A percentile compares a stretch with the other conserved stretches of the same genome.
Evolutionary conservation across 1,140 invertebrate genomes (phyloP).

Genomic region (Globodera ellingtonae): DNA sequence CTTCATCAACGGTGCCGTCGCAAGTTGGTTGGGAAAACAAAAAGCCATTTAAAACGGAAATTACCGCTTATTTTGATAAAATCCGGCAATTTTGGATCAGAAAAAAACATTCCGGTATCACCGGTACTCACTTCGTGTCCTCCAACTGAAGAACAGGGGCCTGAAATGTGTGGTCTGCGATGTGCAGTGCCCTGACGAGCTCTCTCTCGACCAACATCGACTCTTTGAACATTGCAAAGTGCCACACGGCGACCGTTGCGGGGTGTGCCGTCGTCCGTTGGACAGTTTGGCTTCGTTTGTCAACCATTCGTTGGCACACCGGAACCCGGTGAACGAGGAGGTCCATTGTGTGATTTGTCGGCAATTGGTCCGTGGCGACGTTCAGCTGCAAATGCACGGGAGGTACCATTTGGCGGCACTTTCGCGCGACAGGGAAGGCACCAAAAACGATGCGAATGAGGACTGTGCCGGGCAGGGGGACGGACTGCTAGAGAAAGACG

Average conservation of each 20-base stretch:
- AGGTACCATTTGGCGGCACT: constrained; percentile 41
- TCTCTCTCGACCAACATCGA: constrained; percentile 46
- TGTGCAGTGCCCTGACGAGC: constrained; percentile 41
- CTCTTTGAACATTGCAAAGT: constrained; percentile 52
- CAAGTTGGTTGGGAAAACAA: constrained; percentile 16
- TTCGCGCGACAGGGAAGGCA: background rate
- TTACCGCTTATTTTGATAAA: too few species aligned
- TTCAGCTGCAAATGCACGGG: constrained; percentile 44
- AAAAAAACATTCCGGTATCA: too few species aligned
- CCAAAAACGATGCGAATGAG: background rate
- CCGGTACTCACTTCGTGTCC: background rate
- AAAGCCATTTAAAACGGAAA: background rate
- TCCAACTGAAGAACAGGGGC: background rate
- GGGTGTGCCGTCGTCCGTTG: constrained; percentile 39
- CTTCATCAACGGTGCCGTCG: constrained; percentile 1
- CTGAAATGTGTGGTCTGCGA: constrained; percentile 57
- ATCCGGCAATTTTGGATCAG: too few species aligned
- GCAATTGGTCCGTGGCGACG: constrained; percentile 39
- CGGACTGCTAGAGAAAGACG: background rate
- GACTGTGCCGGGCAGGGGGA: background rate
- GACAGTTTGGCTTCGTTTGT: constrained; percentile 33
- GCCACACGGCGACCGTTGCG: constrained; percentile 43
- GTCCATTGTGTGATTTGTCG: constrained; percentile 42
- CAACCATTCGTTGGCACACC: constrained; percentile 36
- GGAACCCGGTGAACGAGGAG: constrained; percentile 31